A percentile compares a stretch with the other conserved stretches of the same genome.
Evolutionary conservation across 2,888 invertebrate species (phyloP).

Genomic region (Cotesia congregata): DNA sequence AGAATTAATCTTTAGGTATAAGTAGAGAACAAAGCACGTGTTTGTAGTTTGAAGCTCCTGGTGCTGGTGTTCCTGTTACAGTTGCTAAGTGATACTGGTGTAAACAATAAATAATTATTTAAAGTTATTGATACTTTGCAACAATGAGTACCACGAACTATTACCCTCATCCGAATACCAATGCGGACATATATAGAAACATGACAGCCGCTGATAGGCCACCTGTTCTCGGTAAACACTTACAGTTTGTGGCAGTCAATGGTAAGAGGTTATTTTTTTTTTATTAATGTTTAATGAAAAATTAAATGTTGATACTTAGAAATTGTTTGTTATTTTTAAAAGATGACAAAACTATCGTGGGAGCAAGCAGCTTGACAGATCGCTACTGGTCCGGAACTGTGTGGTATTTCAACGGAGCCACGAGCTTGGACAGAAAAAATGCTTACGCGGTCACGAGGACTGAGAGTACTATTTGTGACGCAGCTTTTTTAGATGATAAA

Average conservation of each 20-base stretch:
- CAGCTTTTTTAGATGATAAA: conserved; percentile 68
- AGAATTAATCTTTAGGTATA: background rate
- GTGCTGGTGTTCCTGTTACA: background rate
- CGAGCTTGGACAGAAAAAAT: conserved; percentile 65
- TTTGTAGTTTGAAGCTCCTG: background rate
- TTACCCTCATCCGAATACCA: conserved; percentile 59
- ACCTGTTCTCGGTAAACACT: conserved; percentile 58
- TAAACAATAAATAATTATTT: background rate
- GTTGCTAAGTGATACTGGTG: background rate
- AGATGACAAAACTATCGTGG: conserved; percentile 75
- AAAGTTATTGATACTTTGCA: background rate
- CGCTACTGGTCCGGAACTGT: conserved; percentile 77
- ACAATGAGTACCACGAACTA: conserved; percentile 43
- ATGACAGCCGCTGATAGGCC: conserved; percentile 57
- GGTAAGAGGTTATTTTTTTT: conserved; percentile 57
- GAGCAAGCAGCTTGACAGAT: conserved; percentile 74
- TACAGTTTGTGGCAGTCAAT: conserved; percentile 65
- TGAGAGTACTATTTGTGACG: conserved; percentile 72
- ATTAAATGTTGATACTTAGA: background rate
- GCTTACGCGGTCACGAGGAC: conserved; percentile 69
- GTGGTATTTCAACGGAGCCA: conserved; percentile 70
- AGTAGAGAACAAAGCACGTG: background rate
- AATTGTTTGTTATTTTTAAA: too few species aligned
- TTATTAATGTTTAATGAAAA: background rate
- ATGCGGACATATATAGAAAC: conserved; percentile 66